These are phyloP conservation scores for Channa maculata DNA, from an alignment of 2,113 vertebrate species.

Conservation along the genomic window DNA sequence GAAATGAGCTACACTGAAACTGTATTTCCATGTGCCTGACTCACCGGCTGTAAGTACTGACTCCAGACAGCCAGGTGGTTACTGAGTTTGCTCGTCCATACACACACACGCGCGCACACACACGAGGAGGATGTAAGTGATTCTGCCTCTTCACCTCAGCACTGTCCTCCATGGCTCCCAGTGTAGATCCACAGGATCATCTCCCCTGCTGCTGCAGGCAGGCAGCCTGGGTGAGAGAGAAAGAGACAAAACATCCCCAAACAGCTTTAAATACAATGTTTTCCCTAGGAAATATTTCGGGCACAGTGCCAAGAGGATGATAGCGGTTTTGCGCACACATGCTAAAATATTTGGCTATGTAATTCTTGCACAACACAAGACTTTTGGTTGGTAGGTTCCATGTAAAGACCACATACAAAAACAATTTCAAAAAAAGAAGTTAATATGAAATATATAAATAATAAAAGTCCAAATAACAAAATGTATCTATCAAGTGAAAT, in stretches of 20 bases:
- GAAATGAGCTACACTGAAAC: slow-evolving; percentile 7
- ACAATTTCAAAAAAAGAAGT: too few relatives aligned
- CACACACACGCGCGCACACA: not conserved
- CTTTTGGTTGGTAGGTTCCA: too few relatives aligned
- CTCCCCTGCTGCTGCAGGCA: slow-evolving; percentile 6
- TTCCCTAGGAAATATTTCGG: too few relatives aligned
- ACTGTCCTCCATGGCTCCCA: slow-evolving; percentile 36
- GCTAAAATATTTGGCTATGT: too few relatives aligned
- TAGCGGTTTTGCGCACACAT: too few relatives aligned
- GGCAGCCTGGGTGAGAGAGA: not conserved
- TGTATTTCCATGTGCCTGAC: slow-evolving; percentile 53
- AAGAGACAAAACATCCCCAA: not conserved
- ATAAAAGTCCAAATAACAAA: too few relatives aligned
- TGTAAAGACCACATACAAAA: too few relatives aligned
- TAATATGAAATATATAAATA: too few relatives aligned
- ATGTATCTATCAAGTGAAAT: too few relatives aligned
- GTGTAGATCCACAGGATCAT: slow-evolving; percentile 4
- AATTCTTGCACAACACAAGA: too few relatives aligned
- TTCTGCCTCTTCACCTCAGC: slow-evolving; percentile 49
- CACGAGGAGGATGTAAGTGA: slow-evolving; percentile 26
- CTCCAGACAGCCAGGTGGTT: slow-evolving; percentile 63
- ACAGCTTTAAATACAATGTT: too few relatives aligned
- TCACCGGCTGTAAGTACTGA: slow-evolving; percentile 52
- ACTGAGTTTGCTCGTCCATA: slow-evolving; percentile 58
- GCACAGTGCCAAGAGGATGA: too few relatives aligned